Conservation (phyloP, 2,113 vertebrate genomes). For the Megalops atlanticus region DNA sequence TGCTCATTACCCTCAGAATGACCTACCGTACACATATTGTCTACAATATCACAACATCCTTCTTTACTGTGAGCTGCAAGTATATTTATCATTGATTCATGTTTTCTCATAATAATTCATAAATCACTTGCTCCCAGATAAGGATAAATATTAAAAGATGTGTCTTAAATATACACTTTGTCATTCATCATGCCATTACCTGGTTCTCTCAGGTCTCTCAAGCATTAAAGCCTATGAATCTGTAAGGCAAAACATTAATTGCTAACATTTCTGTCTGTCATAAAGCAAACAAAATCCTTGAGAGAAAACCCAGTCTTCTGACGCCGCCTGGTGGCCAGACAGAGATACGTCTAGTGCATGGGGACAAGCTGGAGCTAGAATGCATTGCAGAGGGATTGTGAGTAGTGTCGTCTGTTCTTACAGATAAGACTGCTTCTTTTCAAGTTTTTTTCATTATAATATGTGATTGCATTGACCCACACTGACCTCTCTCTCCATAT, state of each 20-base stretch:
- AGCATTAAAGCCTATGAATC: background rate
- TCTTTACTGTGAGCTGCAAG: background rate
- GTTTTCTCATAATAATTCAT: background rate
- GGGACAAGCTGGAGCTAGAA: slow-evolving; percentile 81
- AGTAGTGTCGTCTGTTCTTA: slow-evolving; percentile 61
- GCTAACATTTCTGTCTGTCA: slow-evolving; percentile 22
- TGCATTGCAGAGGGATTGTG: slow-evolving; percentile 95
- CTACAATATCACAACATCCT: background rate
- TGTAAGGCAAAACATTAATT: background rate
- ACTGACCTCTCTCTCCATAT: background rate
- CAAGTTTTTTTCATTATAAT: background rate
- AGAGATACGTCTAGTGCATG: slow-evolving; percentile 76
- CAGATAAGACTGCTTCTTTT: background rate
- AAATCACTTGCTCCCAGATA: background rate
- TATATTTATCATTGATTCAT: background rate
- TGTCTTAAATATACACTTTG: background rate
- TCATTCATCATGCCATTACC: background rate
- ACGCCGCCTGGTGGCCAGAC: slow-evolving; percentile 77
- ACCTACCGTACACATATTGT: too few relatives aligned
- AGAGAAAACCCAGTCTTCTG: slow-evolving; percentile 82
- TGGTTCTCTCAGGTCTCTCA: background rate
- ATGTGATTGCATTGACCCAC: background rate
- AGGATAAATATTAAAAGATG: background rate
- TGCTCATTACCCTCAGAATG: too few relatives aligned
- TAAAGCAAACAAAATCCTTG: slow-evolving; percentile 84